Percentiles rank a stretch among this genome's conserved stretches.
Evolutionary conservation across 2,797 vertebrate genomes (phyloP).

Genomic region (Takifugu rubripes): DNA sequence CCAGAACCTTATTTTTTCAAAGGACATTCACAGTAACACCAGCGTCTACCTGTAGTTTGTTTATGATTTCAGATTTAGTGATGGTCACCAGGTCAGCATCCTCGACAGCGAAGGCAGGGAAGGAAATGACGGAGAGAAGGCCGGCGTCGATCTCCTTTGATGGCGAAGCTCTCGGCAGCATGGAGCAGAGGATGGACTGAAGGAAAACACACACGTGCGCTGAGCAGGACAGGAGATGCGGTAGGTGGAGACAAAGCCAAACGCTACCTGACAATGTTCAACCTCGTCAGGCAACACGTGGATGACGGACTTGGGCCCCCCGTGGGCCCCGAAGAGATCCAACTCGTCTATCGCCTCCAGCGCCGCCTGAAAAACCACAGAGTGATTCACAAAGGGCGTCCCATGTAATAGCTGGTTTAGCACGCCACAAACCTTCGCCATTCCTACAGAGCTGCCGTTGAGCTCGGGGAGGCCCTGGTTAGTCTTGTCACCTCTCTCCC

Average conservation of each 20-base stretch:
- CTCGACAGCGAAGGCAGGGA: constrained; percentile 95
- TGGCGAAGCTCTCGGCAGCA: constrained; percentile 95
- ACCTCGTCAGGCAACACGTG: constrained; percentile 97
- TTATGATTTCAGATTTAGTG: constrained; percentile 95
- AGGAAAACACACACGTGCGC: constrained; percentile 29
- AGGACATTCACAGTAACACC: too few relatives aligned
- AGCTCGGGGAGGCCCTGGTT: constrained; percentile 97
- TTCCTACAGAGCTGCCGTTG: constrained; percentile 95
- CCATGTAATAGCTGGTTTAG: not conserved
- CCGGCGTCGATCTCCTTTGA: constrained; percentile 99
- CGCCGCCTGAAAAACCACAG: constrained; percentile 80
- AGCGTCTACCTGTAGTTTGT: constrained; percentile 86
- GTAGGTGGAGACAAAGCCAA: not conserved
- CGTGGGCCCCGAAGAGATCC: constrained; percentile 94
- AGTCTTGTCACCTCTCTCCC: constrained; percentile 98
- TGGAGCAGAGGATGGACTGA: constrained; percentile 95
- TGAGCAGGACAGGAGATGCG: not conserved
- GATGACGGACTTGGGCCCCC: constrained; percentile 94
- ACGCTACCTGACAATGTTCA: constrained; percentile 92
- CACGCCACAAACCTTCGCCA: constrained; percentile 85
- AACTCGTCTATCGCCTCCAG: constrained; percentile 97
- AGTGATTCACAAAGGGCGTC: not conserved
- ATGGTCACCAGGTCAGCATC: constrained; percentile 88
- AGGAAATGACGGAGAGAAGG: constrained; percentile 94
- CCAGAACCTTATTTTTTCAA: too few relatives aligned